Conservation (phyloP, 1,140 invertebrate species). For the Neodiprion pinetum region DNA sequence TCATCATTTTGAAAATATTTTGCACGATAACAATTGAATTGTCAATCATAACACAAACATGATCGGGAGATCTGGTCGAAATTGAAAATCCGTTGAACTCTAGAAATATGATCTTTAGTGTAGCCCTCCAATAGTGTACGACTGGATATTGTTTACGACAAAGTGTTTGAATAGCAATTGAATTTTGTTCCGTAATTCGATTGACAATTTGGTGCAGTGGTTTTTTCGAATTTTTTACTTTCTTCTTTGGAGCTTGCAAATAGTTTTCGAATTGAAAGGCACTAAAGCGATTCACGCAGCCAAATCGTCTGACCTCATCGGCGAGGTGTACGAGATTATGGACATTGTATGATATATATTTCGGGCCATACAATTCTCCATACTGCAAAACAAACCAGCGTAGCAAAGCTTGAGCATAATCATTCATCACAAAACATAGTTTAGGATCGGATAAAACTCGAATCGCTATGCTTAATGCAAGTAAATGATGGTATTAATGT, state of each 20-base stretch:
- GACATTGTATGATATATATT: constrained; percentile 25
- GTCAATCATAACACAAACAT: background rate
- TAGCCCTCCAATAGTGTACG: constrained; percentile 2
- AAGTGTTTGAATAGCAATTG: background rate
- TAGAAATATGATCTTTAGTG: constrained; percentile 9
- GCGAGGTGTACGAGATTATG: constrained; percentile 24
- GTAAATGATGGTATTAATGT: constrained; percentile 17
- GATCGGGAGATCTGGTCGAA: background rate
- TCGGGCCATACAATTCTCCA: constrained; percentile 18
- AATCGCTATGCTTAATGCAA: constrained; percentile 18
- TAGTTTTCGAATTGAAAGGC: constrained; percentile 24
- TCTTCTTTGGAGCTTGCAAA: constrained; percentile 14
- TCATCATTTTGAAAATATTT: constrained; percentile 1
- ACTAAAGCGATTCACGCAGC: constrained; percentile 20
- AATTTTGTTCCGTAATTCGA: constrained; percentile 15
- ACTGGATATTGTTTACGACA: constrained; percentile 11
- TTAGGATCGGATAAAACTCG: constrained; percentile 17
- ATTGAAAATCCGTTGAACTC: constrained; percentile 11
- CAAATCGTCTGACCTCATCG: constrained; percentile 16
- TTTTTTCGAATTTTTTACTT: constrained; percentile 23
- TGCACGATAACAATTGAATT: constrained; percentile 8
- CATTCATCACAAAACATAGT: constrained; percentile 29
- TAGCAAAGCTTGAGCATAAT: constrained; percentile 20
- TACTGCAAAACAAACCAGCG: constrained; percentile 19
- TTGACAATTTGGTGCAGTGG: constrained; percentile 23